Base-by-base conservation (phyloP, 2,113 vertebrate genomes). In the Falcunculus frontatus region DNA sequence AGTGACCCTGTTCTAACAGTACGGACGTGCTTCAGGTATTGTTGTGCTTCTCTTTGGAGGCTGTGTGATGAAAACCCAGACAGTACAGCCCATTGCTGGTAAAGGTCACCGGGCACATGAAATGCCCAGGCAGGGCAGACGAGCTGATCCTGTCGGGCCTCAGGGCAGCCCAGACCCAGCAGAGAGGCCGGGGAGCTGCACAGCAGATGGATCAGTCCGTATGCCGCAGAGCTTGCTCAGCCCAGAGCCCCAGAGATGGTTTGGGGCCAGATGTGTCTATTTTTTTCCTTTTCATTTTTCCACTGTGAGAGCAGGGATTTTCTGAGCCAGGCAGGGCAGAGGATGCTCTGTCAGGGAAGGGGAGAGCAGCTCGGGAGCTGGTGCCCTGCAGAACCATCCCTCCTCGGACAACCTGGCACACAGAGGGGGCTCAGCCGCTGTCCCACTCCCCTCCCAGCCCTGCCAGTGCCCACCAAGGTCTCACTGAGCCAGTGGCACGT, bases 131-230 rank as follows among this genome's bases (percentile, higher is more conserved):
- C 95, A 56, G 46, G 13, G 26, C 37, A 69, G 85, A 55, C 1
- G 21, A 70, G 57, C 78, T 91, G 30, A 13, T 84, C 64, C 39
- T 25, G 29, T 62, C 0, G 7, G 95, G 90, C 90, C 79, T 32
- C 41, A 5, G 90, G 87, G 85, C 79, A 78, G 88, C 90, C 75
- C 82, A 59, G 84, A 22, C 46, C 74, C 78, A 18, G 67, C 70
- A 35, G 65, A 75, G 92, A 46, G 84, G 33, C 83, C 0, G 0
- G 55, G 85, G 87, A 85, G 75, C 19, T 79, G 63, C 37, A 10
- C 0, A 0, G 87, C 82, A 88, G 87, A 86, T 59, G 79, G 78
- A 55, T 91, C 75, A 21, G 78, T 13, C 63, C 0, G 4, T 42
- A 8, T 0, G 25, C 35, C 32, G 70, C 89, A 88, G 67, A 52